Conservation (phyloP, 2,113 vertebrate species). For the Hyaena hyaena region DNA sequence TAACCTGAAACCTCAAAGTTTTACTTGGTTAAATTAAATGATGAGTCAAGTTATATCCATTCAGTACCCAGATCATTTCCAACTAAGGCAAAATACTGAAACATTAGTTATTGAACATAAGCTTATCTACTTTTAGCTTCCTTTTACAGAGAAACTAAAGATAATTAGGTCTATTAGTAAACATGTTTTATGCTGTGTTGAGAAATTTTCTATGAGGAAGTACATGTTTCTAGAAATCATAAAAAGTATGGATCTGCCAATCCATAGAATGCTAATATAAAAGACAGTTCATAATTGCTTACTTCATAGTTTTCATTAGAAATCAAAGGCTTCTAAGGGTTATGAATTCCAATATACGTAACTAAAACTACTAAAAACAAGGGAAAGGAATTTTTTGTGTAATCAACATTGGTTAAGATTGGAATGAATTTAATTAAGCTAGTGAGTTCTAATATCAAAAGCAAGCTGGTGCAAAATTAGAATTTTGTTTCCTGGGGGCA, state of each 20-base stretch:
- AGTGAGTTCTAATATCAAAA: background rate
- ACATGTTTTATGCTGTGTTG: background rate
- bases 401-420: background rate
- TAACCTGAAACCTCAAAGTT: background rate
- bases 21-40: background rate
- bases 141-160: background rate
- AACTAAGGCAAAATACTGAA: background rate
- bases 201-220: background rate
- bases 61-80: background rate
- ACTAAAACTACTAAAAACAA: background rate
- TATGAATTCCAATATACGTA: background rate
- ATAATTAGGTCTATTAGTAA: background rate
- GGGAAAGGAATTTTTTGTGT: background rate
- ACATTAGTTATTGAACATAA: background rate
- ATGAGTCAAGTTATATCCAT: background rate
- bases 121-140: background rate
- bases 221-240: background rate
- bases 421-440: background rate
- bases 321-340: background rate
- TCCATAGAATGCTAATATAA: background rate
- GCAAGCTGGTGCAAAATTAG: background rate
- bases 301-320: background rate
- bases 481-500: background rate
- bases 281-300: background rate
- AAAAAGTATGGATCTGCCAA: background rate